Base-by-base conservation (phyloP, 2,888 invertebrate species). In the Muscina levida region DNA sequence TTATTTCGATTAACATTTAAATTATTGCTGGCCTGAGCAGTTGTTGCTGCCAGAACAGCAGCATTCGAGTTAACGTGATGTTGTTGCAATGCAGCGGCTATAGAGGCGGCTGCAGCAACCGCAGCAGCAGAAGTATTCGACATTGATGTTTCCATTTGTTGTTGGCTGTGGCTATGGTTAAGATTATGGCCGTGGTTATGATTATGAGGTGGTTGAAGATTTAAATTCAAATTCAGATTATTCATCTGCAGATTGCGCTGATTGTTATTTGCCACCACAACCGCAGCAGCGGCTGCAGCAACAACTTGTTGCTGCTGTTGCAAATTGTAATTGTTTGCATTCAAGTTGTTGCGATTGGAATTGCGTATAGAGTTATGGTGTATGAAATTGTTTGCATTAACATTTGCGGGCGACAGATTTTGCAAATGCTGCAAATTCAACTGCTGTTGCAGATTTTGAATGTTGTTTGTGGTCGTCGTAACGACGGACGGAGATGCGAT, bases 41-140 rank as follows among this genome's bases (percentile, higher is more conserved):
- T 92, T 91, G 86, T 92, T 91, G 85, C 92, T 91, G 89, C 92
- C 91, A 91, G 92, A 91, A 85, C 92, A 91, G 88, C 92, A 91
- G 91, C 92, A 48, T 82, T 67, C 0, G 67, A 57, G 37, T 74
- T 81, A 57, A 75, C 77, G 39, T 81, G 81, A 68, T 81, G 81
- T 24, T 84, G 84, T 71, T 84, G 84, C 42, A 83, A 51, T 8
- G 83, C 83, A 13, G 84, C 84, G 90, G 31, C 92, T 91, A 81
- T 92, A 91, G 87, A 92, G 91, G 90, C 92, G 91, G 89, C 91
- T 90, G 86, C 92, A 91, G 85, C 92, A 91, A 89, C 92, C 91
- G 91, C 92, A 91, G 85, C 92, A 91, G 88, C 92, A 91, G 91
- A 82, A 24, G 79, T 83, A 82, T 89, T 88, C 19, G 85, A 82